A percentile compares a stretch with the other conserved stretches of the same genome.
phyloP scores from a whole-genome alignment of 2,113 vertebrate genomes.

The Cygnus buccinator region DNA sequence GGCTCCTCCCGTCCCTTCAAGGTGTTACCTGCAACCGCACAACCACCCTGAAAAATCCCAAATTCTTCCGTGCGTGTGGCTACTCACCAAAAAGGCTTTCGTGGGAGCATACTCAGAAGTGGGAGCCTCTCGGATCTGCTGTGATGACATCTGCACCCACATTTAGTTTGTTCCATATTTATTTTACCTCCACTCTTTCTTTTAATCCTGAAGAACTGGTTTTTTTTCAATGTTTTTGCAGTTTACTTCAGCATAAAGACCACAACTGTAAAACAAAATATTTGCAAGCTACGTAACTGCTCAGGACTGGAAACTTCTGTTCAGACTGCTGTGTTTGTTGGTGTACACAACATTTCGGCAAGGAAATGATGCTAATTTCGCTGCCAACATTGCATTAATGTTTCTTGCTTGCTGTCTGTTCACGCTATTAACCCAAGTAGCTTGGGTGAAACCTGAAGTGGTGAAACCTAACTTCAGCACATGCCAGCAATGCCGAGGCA shows the following conservation, averaged over 20 bases:
- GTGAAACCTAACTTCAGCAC: background rate
- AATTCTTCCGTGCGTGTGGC: rapidly evolving
- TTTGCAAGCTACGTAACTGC: background rate
- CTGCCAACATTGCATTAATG: background rate
- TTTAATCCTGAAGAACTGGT: background rate
- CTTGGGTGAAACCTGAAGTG: background rate
- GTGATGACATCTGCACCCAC: background rate
- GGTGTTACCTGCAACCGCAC: background rate
- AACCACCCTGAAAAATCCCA: background rate
- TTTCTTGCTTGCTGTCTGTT: slow-evolving; percentile 28
- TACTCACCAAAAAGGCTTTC: background rate
- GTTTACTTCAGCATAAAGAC: background rate
- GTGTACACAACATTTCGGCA: background rate
- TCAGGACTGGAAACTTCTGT: background rate
- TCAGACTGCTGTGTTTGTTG: background rate
- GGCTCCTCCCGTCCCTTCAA: background rate
- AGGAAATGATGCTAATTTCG: background rate
- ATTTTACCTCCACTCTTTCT: background rate
- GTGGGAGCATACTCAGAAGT: rapidly evolving
- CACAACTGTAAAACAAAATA: background rate
- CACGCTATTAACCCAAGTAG: background rate
- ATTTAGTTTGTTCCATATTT: background rate
- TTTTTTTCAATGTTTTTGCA: background rate
- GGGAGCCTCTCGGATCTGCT: background rate
- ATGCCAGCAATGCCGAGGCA: background rate